Evolutionary conservation across 2,888 invertebrate genomes (phyloP), one percentile per base, ranked within the genome.

Genomic region (Harpalus rubripes): DNA sequence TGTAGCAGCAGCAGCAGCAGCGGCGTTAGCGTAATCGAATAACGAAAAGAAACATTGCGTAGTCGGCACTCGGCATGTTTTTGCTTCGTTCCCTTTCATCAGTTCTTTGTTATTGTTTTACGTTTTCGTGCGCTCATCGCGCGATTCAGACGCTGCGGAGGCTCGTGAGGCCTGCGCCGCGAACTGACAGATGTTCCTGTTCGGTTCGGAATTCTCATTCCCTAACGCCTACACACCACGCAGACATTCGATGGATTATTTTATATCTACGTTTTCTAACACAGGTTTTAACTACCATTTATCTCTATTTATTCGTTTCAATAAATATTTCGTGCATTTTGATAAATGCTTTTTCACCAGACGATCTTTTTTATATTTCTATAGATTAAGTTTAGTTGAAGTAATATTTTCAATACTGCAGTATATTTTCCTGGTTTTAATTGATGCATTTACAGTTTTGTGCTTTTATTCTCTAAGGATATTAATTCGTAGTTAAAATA

Each of bases 21-120:
- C 32, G 5, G 32, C 32, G 32, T 32, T 32, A 52, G 12, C 44
- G 52, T 76, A 76, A 76, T 76, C 76, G 76, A 76, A 52, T 76
- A 44, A 76, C 22, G 76, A 52, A 76, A 76, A 76, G 76, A 76
- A 76, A 76, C 52, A 76, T 76, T 76, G 76, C 52, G 76, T 56
- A 56, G 16, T 56, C 56, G 76, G 72, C 41, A 63, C 26, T 63
- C 63, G 63, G 63, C 39, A 58, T 58, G 78, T 78, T 78, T 78
- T 78, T 58, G 32, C 22, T 59, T 56, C 78, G 44, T 78, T 78
- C 78, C 58, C 26, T 78, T 58, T 58, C 58, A 78, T 58, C 78
- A 58, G 58, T 78, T 78, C 78, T 76, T 76, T 78, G 78, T 78
- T 78, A 78, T 78, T 78, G 58, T 78, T 78, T 78, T 78, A 78